phyloP scores from a whole-genome alignment of 2,888 invertebrate genomes.

The Drosophila rubida region DNA sequence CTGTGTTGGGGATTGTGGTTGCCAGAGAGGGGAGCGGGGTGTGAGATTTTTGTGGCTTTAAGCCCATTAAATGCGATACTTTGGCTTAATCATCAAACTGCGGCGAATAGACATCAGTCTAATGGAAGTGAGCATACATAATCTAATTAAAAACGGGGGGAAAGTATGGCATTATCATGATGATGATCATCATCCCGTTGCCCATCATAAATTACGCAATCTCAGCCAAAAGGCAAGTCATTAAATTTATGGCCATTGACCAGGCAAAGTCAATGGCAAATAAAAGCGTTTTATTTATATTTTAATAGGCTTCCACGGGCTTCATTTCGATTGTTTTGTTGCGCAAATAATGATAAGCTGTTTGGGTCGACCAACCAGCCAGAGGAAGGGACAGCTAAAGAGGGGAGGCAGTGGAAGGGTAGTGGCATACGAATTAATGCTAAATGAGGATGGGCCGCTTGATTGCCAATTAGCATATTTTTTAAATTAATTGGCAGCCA shows the following conservation, averaged over 20 bases:
- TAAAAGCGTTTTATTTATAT: constrained; percentile 67
- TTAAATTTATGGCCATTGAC: constrained; percentile 73
- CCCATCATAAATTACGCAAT: constrained; percentile 72
- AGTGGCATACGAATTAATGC: constrained; percentile 13
- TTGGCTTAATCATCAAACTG: constrained; percentile 29
- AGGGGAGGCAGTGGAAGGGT: neutral
- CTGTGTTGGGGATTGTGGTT: neutral
- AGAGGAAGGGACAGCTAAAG: neutral
- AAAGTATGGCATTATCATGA: neutral
- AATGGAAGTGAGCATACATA: constrained; percentile 45
- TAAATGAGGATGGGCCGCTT: constrained; percentile 16
- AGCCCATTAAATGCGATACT: constrained; percentile 55
- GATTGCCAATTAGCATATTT: constrained; percentile 69
- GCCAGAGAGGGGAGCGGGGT: neutral
- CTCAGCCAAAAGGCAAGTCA: constrained; percentile 65
- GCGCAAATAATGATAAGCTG: constrained; percentile 72
- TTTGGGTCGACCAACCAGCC: constrained; percentile 26
- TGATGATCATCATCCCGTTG: constrained; percentile 10
- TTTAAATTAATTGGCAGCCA: constrained; percentile 62
- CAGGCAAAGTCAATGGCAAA: constrained; percentile 49
- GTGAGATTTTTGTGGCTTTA: constrained; percentile 18
- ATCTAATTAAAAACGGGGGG: constrained; percentile 69
- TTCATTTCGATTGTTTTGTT: constrained; percentile 44
- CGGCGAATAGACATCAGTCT: constrained; percentile 25
- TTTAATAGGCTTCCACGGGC: constrained; percentile 23